Evolutionary conservation across 2,888 invertebrate species (phyloP).

Genomic region (Melanchra persicariae): DNA sequence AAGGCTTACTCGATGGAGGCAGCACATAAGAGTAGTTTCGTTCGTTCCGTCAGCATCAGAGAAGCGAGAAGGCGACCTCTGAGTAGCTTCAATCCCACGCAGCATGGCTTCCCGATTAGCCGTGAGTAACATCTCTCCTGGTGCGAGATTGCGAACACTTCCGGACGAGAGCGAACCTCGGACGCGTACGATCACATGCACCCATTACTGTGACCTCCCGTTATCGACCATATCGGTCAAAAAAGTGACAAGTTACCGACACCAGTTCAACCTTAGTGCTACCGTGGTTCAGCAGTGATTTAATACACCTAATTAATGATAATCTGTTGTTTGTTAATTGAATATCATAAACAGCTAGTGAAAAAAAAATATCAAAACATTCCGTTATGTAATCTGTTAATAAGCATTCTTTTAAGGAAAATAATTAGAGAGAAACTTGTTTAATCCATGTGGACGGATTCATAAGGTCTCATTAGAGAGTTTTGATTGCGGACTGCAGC

Average conservation of each 20-base stretch:
- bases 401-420: slow-evolving; percentile 16
- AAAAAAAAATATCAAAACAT: slow-evolving; percentile 9
- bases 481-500: slow-evolving; percentile 52
- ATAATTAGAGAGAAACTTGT: slow-evolving; percentile 31
- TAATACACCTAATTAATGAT: slow-evolving; percentile 3
- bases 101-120: slow-evolving; percentile 84
- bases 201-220: slow-evolving; percentile 37
- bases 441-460: slow-evolving; percentile 31
- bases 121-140: slow-evolving; percentile 79
- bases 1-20: slow-evolving; percentile 75
- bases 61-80: slow-evolving; percentile 69
- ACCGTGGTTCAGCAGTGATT: slow-evolving; percentile 29
- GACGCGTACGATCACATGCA: slow-evolving; percentile 20
- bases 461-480: slow-evolving; percentile 58
- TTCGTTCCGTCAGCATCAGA: slow-evolving; percentile 72
- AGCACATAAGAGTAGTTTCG: slow-evolving; percentile 77
- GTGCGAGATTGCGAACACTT: slow-evolving; percentile 60
- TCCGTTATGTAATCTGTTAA: slow-evolving; percentile 20
- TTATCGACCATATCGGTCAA: background rate
- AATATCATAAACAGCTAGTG: slow-evolving; percentile 12
- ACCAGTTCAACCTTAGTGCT: slow-evolving; percentile 39
- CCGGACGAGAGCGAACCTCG: slow-evolving; percentile 19
- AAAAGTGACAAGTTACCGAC: slow-evolving; percentile 45
- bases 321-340: background rate
- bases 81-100: slow-evolving; percentile 73